Evolutionary conservation across 2,888 invertebrate genomes (phyloP), one percentile per base, ranked within the genome.

Genomic region (Drosophila aldrichi): DNA sequence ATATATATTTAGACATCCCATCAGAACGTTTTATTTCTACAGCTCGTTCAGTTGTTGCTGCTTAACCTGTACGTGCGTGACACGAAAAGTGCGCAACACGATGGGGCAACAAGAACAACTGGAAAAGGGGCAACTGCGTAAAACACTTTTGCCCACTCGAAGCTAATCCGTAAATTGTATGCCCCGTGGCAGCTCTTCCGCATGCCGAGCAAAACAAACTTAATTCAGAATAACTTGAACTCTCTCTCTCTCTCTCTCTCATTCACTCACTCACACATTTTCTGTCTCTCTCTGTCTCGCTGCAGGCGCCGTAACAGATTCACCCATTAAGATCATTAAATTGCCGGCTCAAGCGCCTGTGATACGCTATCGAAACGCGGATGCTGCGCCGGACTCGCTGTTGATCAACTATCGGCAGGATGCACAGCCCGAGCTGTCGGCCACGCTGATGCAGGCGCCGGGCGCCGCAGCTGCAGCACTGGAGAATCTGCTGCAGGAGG

Each of bases 281-380:
- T 12, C 22, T 2, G n/a, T 40, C 1, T 25, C 18, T 58, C 22
- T 5, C 6, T 56, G 8, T 40, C 20, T 54, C 20, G 49, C 54
- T 65, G 29, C 34, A 88, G 87, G 77, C 67, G 89, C 79, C 71
- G 86, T 88, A 5, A 91, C 90, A 62, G 92, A 91, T 68, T 92
- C 91, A 8, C 92, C 91, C 52, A 91, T 91, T 22, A 91, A 91
- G 87, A 88, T 91, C 40, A 92, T 92, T 60, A 90, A 89, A 58
- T 59, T 91, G 71, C 92, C 92, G 18, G 91, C 88, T 1, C 91
- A 91, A 73, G 90, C 91, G 60, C 91, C 91, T 18, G 76, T 91
- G 38, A 91, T 91, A 68, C 92, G 90, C 36, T 91, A 90, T 56
- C 87, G 86, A 18, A 89, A 79, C 46, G 88, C 79, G 12, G 86